These are phyloP conservation scores for Oeneis ivallda DNA, from an alignment of 2,888 invertebrate species.

Conservation along the genomic window DNA sequence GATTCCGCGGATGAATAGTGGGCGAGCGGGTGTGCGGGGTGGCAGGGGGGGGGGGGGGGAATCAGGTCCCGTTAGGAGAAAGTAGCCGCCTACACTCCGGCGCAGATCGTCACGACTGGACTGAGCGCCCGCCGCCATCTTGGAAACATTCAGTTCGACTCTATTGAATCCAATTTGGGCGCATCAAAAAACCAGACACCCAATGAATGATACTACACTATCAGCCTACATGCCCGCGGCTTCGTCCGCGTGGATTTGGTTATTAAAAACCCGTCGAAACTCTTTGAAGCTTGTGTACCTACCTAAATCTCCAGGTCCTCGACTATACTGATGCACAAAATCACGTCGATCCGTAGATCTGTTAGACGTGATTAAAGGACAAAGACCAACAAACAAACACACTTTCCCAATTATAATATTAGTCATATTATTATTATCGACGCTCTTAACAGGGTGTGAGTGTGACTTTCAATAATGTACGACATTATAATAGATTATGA, in stretches of 20 bases:
- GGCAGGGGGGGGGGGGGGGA: slow-evolving; percentile 43
- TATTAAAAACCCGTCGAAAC: too few species aligned
- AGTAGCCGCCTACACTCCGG: slow-evolving; percentile 75
- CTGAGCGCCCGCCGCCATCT: slow-evolving; percentile 55
- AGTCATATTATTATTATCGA: slow-evolving; percentile 7
- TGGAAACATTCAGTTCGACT: slow-evolving; percentile 60
- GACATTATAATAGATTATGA: slow-evolving; percentile 28
- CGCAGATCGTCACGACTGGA: slow-evolving; percentile 63
- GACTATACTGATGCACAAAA: too few species aligned
- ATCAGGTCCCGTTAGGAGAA: slow-evolving; percentile 78
- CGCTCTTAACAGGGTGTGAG: slow-evolving; percentile 15
- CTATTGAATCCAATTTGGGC: slow-evolving; percentile 47
- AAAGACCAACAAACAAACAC: slow-evolving; percentile 11
- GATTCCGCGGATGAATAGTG: slow-evolving; percentile 55
- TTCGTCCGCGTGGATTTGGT: too few species aligned
- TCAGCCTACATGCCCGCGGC: too few species aligned
- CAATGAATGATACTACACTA: slow-evolving; percentile 7
- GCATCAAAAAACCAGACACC: slow-evolving; percentile 19
- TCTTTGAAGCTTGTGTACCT: too few species aligned
- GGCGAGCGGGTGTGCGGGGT: slow-evolving; percentile 40
- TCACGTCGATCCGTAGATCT: too few species aligned
- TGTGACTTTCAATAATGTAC: slow-evolving; percentile 12
- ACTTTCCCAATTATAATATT: neutral
- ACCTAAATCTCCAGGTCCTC: too few species aligned
- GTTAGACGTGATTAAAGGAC: slow-evolving; percentile 8